A percentile compares a stretch with the other conserved stretches of the same genome.
Conservation (phyloP, 2,797 vertebrate genomes). For the Falco peregrinus region DNA sequence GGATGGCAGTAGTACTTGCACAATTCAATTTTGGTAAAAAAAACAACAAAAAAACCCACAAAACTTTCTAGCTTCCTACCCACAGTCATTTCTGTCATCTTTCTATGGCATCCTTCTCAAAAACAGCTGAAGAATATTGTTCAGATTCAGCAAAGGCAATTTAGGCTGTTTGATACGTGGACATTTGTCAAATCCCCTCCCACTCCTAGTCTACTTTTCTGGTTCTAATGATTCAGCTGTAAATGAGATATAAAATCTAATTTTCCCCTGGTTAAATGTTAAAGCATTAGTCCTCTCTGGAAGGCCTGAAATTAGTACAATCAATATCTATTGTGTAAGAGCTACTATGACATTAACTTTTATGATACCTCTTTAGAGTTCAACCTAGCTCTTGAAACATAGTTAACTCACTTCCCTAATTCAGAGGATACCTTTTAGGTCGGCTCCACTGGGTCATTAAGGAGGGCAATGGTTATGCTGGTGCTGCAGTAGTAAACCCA, state of each 20-base stretch:
- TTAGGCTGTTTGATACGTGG: not conserved
- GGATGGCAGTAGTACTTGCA: not conserved
- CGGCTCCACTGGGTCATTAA: not conserved
- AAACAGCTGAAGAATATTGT: not conserved
- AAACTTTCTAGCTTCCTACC: not conserved
- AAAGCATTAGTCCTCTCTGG: not conserved
- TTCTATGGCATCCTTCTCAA: not conserved
- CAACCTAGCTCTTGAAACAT: not conserved
- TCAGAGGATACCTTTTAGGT: not conserved
- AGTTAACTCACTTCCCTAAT: not conserved
- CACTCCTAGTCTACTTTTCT: not conserved
- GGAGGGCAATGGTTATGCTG: not conserved
- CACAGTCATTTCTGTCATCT: not conserved
- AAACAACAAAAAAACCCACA: no score
- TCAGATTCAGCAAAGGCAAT: not conserved
- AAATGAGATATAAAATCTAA: slow-evolving; percentile 3
- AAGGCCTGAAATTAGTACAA: not conserved
- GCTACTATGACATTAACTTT: slow-evolving; percentile 13
- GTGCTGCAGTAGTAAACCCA: not conserved
- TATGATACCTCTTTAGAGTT: not conserved
- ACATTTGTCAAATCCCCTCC: not conserved
- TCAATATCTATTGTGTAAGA: not conserved
- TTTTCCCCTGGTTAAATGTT: not conserved
- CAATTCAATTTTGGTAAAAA: not conserved
- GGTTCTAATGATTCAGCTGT: not conserved